Evolutionary conservation across 2,113 vertebrate genomes (phyloP).

Genomic region (Tragulus kanchil): DNA sequence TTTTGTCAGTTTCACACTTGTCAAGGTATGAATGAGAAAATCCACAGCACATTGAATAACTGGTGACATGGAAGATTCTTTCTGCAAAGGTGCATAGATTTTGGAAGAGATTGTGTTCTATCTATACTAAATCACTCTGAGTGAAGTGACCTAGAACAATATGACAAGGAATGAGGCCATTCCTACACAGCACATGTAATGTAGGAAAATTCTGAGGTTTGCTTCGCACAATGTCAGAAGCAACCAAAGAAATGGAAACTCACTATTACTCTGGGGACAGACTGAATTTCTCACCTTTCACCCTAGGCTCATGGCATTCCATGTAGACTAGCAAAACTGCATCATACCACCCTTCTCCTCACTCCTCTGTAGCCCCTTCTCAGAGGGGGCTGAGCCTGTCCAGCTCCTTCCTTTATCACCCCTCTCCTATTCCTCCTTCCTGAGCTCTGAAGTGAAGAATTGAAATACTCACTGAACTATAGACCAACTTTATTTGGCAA

Average conservation of each 20-base stretch:
- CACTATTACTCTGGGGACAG: too few species aligned
- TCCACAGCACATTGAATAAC: neutral
- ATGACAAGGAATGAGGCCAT: neutral
- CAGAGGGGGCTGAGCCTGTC: neutral
- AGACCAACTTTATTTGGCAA: neutral
- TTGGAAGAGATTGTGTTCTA: neutral
- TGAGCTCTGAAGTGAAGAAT: neutral
- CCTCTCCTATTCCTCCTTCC: neutral
- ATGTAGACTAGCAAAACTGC: neutral
- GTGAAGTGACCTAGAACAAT: conserved; percentile 51
- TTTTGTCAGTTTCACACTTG: neutral
- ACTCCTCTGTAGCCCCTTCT: neutral
- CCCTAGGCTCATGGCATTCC: neutral
- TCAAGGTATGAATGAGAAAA: conserved; percentile 17
- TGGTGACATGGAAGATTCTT: neutral
- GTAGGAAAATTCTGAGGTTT: conserved; percentile 34
- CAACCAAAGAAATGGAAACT: neutral
- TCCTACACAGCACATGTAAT: neutral
- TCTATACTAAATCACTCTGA: neutral
- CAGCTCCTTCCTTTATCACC: neutral
- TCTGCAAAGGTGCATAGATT: neutral
- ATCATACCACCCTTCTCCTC: neutral
- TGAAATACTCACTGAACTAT: neutral
- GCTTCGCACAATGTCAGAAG: neutral
- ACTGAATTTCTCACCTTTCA: neutral